Evolutionary conservation across 2,113 vertebrate genomes (phyloP), one percentile per base, ranked within the genome.

Genomic region (Chrysochloris asiatica): DNA sequence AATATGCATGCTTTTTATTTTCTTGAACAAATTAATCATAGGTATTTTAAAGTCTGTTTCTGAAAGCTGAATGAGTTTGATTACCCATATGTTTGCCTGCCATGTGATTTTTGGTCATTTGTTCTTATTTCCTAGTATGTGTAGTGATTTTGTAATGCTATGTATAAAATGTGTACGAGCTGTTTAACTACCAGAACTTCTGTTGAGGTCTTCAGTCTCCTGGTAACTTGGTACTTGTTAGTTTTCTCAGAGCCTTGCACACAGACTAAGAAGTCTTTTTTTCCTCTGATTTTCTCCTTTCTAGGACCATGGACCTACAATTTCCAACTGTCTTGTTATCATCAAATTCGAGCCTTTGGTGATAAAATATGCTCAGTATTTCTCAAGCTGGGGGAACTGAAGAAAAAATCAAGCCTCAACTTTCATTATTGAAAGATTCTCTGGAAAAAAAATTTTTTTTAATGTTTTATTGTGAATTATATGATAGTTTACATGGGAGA

Each of bases 41-140:
- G 17, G 22, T 84, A 79, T 61, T 76, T 87, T 83, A 81, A 95
- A 89, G 52, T 71, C 38, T 63, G 3, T 86, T 33, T 79, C 65
- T 72, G 41, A 92, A 92, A 83, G 33, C 24, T 17, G 41, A 13
- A 30, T 9, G 45, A 36, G 48, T 45, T 82, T 33, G 11, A 87
- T 95, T 14, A 69, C 36, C 21, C 56, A 12, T 2, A 33, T 45
- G n/a, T 81, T 50, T 43, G 17, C 54, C 38, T 91, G 65, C 43
- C 78, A 82, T 69, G 8, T 65, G 36, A 65, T 47, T 71, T 56
- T 50, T 45, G 78, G 69, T 72, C 84, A 54, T 61, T 43, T 38
- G 33, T 33, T 87, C 19, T 28, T 61, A 50, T 77, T 71, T 88
- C n/a, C 71, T 93, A 48, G 56, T 4, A 33, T 26, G 6, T 52